Conservation (phyloP, 2,113 vertebrate genomes). For the Leucopsar rothschildi region DNA sequence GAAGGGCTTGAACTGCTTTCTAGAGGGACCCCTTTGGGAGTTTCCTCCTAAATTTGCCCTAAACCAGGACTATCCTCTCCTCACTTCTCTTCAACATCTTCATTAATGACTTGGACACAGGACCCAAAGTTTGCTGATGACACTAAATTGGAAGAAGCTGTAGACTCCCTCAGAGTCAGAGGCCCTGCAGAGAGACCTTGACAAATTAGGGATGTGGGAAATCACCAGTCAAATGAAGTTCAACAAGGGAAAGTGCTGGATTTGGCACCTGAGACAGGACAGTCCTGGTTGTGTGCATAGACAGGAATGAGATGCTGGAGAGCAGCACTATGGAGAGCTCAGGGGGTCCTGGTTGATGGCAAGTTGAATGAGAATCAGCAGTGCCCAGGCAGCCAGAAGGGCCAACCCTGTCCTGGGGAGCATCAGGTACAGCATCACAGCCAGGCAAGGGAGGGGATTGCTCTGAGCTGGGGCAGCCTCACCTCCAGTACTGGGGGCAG, state of each 20-base stretch:
- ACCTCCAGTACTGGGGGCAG: accelerated
- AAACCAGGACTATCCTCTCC: neutral
- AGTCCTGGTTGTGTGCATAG: neutral
- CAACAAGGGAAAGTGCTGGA: neutral
- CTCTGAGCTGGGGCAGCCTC: accelerated
- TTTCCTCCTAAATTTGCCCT: neutral
- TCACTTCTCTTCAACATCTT: neutral
- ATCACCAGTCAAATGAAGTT: neutral
- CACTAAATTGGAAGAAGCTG: neutral
- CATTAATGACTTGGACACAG: neutral
- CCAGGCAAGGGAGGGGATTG: neutral
- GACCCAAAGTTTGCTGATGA: neutral
- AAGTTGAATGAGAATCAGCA: neutral
- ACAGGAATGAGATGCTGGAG: neutral
- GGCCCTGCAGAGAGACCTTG: neutral
- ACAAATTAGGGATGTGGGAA: neutral
- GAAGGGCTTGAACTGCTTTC: neutral
- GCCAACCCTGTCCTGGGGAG: accelerated
- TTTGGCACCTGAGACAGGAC: neutral
- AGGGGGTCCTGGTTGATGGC: accelerated
- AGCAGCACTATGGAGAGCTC: neutral
- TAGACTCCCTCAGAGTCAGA: accelerated
- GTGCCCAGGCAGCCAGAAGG: neutral
- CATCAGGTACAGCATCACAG: neutral
- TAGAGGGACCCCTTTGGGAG: neutral